phyloP scores from a whole-genome alignment of 2,888 invertebrate genomes.

The Euclidia mi region DNA sequence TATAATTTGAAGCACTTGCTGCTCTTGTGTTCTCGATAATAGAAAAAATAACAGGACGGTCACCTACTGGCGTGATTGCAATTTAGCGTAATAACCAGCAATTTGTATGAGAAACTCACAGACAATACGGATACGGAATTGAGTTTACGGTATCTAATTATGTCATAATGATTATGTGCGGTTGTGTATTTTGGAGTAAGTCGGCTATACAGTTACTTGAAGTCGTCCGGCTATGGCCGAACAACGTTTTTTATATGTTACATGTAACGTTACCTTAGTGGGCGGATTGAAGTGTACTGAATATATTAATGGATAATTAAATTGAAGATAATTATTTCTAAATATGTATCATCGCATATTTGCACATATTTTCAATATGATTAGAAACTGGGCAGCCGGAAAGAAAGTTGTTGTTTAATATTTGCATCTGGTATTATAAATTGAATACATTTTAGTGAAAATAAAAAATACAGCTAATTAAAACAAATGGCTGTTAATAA shows the following conservation, averaged over 20 bases:
- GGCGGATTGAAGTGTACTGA: background rate
- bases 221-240: conserved; percentile 21
- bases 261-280: conserved; percentile 6
- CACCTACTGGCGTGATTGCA: conserved; percentile 70
- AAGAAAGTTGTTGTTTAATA: background rate
- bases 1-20: conserved; percentile 1
- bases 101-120: conserved; percentile 79
- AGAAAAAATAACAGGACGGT: conserved; percentile 63
- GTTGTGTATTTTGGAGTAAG: conserved; percentile 56
- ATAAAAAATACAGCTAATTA: conserved; percentile 5
- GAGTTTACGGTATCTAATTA: conserved; percentile 82
- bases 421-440: no score
- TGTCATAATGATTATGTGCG: conserved; percentile 66
- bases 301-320: no score
- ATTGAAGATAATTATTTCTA: no score
- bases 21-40: conserved; percentile 11
- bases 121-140: conserved; percentile 80
- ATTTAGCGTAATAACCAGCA: conserved; percentile 80
- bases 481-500: conserved; percentile 12
- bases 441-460: no score
- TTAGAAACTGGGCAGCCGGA: no score
- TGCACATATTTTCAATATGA: no score
- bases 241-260: conserved; percentile 17
- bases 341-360: no score
- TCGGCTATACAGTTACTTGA: conserved; percentile 46